These are phyloP conservation scores for Clarias fuscus DNA, from an alignment of 2,797 vertebrate species.

Conservation along the genomic window DNA sequence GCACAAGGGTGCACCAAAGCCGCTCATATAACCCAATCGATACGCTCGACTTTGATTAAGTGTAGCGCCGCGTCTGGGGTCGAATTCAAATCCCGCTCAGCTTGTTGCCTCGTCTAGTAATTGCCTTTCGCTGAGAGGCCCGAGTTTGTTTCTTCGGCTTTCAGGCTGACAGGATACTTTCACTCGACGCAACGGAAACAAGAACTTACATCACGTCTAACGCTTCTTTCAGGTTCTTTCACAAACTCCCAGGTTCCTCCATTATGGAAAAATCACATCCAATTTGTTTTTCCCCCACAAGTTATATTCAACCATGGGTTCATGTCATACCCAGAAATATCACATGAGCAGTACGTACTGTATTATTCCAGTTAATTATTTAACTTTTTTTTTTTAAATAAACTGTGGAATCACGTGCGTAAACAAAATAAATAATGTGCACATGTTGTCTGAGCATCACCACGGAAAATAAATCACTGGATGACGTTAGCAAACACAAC, in stretches of 20 bases:
- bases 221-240: background rate
- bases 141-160: conserved; percentile 47
- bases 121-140: conserved; percentile 48
- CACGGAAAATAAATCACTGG: background rate
- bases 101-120: conserved; percentile 45
- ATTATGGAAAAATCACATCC: background rate
- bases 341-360: too few relatives aligned
- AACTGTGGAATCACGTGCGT: background rate
- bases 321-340: background rate
- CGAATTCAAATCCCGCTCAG: conserved; percentile 55
- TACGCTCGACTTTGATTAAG: conserved; percentile 57
- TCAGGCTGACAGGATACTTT: conserved; percentile 40
- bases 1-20: conserved; percentile 42
- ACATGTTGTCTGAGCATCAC: background rate
- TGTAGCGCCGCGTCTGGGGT: conserved; percentile 45
- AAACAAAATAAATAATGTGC: background rate
- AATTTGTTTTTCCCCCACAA: background rate
- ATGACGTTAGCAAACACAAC: background rate
- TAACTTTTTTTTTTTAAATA: too few relatives aligned
- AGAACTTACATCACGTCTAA: conserved; percentile 24
- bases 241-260: too few relatives aligned
- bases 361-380: too few relatives aligned
- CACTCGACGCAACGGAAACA: conserved; percentile 29
- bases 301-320: background rate
- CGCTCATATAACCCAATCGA: conserved; percentile 49